A percentile compares a stretch with the other conserved stretches of the same genome.
Conservation (phyloP, 2,797 vertebrate species). For the Podarcis siculus region DNA sequence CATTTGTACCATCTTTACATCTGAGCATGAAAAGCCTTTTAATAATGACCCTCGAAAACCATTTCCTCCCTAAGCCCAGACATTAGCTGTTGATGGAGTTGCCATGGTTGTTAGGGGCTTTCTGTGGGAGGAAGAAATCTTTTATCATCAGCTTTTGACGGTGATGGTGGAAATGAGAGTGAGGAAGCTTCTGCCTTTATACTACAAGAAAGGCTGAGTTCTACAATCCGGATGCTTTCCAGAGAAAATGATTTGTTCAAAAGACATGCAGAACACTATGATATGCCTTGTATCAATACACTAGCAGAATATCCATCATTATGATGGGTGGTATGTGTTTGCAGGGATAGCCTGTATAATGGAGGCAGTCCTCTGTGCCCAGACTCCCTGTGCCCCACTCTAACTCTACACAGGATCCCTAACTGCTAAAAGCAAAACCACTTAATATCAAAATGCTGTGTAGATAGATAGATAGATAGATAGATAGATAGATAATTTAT, state of each 20-base stretch:
- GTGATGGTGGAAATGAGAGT: constrained; percentile 66
- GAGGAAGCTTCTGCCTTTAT: constrained; percentile 59
- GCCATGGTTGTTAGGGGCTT: constrained; percentile 73
- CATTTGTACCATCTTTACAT: constrained; percentile 28
- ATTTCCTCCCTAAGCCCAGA: constrained; percentile 44
- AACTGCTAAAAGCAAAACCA: not conserved
- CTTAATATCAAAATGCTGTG: too few relatives aligned
- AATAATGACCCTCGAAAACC: constrained; percentile 30
- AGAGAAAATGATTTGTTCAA: constrained; percentile 48
- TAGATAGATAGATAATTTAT: too few relatives aligned
- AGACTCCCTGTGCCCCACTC: not conserved
- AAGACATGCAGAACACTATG: constrained; percentile 43
- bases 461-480: too few relatives aligned
- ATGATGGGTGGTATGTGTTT: not conserved
- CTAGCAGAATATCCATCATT: constrained; percentile 23
- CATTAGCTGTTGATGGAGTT: constrained; percentile 70
- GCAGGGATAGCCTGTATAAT: not conserved
- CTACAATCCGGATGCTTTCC: constrained; percentile 63
- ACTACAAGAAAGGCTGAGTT: constrained; percentile 73
- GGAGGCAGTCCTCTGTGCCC: not conserved
- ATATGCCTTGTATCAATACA: constrained; percentile 45
- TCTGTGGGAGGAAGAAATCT: constrained; percentile 73
- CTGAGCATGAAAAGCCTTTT: constrained; percentile 46
- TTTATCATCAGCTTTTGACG: constrained; percentile 80
- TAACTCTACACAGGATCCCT: not conserved